phyloP scores from a whole-genome alignment of 2,888 invertebrate genomes.

The Amphiduros pacificus region DNA sequence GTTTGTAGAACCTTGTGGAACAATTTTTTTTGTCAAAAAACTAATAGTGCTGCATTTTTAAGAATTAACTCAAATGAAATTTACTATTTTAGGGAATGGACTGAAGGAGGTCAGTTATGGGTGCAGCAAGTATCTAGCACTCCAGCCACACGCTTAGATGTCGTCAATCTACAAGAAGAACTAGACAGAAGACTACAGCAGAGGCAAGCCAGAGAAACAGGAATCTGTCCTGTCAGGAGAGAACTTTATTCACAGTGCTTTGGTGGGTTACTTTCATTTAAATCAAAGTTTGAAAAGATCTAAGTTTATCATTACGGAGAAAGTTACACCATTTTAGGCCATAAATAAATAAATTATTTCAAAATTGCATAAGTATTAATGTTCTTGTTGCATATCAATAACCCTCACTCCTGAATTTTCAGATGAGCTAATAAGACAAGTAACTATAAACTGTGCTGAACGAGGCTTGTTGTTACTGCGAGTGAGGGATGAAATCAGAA shows the following conservation, averaged over 20 bases:
- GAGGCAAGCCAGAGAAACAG: conserved; percentile 89
- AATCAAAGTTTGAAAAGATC: too few species aligned
- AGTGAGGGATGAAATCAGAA: conserved; percentile 90
- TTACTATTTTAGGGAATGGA: conserved; percentile 74
- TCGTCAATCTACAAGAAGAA: conserved; percentile 95
- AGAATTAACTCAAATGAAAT: neutral
- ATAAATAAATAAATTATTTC: too few species aligned
- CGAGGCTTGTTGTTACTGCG: conserved; percentile 87
- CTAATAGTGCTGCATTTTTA: neutral
- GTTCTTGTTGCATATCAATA: too few species aligned
- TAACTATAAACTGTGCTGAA: conserved; percentile 95
- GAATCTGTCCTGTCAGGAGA: conserved; percentile 89
- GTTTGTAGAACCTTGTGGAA: too few species aligned
- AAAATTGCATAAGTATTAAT: too few species aligned
- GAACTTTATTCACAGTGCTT: conserved; percentile 95
- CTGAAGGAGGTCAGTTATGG: conserved; percentile 63
- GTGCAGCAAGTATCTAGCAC: conserved; percentile 83
- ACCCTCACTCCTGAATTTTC: conserved; percentile 13
- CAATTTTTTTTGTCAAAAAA: too few species aligned
- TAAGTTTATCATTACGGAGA: too few species aligned
- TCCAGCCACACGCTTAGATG: conserved; percentile 92
- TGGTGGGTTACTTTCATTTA: conserved; percentile 63
- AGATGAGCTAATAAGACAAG: conserved; percentile 84
- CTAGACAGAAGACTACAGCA: conserved; percentile 86
- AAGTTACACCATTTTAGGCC: too few species aligned